Evolutionary conservation across 2,113 vertebrate genomes (phyloP), one percentile per base, ranked within the genome.

Genomic region (Eupsittula cactorum): DNA sequence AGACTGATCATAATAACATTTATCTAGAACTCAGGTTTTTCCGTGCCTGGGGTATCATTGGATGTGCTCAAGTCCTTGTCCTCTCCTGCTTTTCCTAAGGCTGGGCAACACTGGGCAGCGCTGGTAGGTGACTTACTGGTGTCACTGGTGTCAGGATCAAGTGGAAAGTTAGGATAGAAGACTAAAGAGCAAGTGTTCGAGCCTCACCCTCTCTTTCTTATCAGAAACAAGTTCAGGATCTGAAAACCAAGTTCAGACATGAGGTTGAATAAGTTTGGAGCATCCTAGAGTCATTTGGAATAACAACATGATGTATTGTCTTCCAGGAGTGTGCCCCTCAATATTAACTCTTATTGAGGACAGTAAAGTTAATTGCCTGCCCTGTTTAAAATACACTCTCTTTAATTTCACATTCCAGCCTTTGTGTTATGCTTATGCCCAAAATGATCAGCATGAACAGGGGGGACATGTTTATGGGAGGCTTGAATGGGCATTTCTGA

Each of bases 21-120:
- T 96, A 95, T 95, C 94, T 96, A 94, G 94, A 95, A 95, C 95
- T 97, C 94, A 96, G 93, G 95, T 96, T 95, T 97, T 95, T 96
- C 95, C 95, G 94, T 95, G 93, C 90, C 95, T 96, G 96, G 94
- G 94, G 94, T 96, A 96, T 97, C 96, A 96, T 94, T 95, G 94
- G 95, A 96, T 91, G 33, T 97, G 94, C 94, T 94, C 95, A 97
- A 95, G 94, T 96, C 95, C 95, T 93, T 97, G 94, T 97, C 96
- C 95, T 97, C 94, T 96, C 96, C 94, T 96, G 95, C 91, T 97
- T 95, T 97, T 97, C 96, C 95, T 97, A 93, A 95, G 96, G 95
- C 94, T 95, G 96, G 95, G 95, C 95, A 95, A 92, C 94, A 97
- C 93, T 96, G 95, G 53, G 92, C 94, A 95, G 90, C 91, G 95